Evolutionary conservation across 2,888 invertebrate genomes (phyloP).

Genomic region (Xestoiulus laeticollis): DNA sequence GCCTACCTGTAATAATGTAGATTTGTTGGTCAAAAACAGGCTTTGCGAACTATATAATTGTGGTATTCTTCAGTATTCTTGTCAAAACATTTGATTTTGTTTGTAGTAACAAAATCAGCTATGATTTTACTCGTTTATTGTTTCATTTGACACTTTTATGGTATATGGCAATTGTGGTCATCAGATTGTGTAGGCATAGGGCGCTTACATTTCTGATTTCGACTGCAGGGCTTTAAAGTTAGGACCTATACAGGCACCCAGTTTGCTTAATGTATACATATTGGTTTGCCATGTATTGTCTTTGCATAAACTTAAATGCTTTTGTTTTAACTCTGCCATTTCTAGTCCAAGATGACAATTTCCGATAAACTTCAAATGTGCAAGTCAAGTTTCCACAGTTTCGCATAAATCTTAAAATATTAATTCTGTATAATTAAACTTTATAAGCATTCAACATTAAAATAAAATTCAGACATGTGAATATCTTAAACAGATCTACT

Average conservation of each 20-base stretch:
- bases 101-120: background rate
- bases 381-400: background rate
- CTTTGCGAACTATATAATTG: no score
- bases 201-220: background rate
- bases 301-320: background rate
- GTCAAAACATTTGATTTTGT: no score
- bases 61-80: no score
- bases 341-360: slow-evolving; percentile 35
- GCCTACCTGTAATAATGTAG: no score
- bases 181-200: background rate
- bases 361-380: background rate
- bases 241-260: background rate
- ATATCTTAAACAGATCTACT: no score
- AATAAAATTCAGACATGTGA: no score
- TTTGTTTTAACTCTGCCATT: background rate
- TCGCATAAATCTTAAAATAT: background rate
- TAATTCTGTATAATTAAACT: no score
- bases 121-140: background rate
- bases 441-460: no score
- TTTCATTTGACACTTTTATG: background rate
- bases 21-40: background rate
- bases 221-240: background rate
- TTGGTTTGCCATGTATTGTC: background rate
- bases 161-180: background rate
- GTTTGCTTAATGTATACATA: slow-evolving; percentile 15